Percentiles rank a stretch among this genome's conserved stretches.
These are phyloP conservation scores for Crossocerus cetratus DNA, from an alignment of 2,888 invertebrate genomes.

Conservation along the genomic window DNA sequence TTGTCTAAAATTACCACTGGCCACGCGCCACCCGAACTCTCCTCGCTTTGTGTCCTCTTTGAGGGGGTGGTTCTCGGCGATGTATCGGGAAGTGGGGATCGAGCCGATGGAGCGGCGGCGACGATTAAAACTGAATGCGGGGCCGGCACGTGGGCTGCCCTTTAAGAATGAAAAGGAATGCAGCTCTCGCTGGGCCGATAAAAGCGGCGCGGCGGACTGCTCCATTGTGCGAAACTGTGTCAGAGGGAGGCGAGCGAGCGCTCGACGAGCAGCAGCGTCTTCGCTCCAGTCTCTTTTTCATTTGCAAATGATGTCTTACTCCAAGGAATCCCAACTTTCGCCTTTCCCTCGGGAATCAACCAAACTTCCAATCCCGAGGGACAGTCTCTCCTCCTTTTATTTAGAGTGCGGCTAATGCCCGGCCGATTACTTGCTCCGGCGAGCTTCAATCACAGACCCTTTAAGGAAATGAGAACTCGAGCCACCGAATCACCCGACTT, in stretches of 20 bases:
- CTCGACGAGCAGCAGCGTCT: too few species aligned
- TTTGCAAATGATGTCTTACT: neutral
- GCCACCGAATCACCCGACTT: too few species aligned
- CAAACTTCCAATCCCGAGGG: too few species aligned
- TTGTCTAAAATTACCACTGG: neutral
- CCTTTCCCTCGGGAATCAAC: too few species aligned
- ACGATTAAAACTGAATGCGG: neutral
- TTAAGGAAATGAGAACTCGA: too few species aligned
- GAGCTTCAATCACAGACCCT: too few species aligned
- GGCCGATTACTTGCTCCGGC: too few species aligned
- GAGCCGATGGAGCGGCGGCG: neutral
- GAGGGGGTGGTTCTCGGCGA: neutral
- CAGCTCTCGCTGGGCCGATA: slow-evolving; percentile 19
- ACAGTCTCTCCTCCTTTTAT: too few species aligned
- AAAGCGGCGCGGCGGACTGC: slow-evolving; percentile 38
- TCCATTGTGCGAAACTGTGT: slow-evolving; percentile 59
- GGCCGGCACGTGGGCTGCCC: slow-evolving; percentile 8
- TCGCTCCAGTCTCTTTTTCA: neutral
- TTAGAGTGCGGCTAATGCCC: too few species aligned
- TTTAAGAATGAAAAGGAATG: slow-evolving; percentile 44
- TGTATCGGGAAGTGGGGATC: neutral
- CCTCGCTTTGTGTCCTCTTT: neutral
- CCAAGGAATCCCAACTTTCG: too few species aligned
- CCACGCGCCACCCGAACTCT: neutral
- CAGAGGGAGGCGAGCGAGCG: slow-evolving; percentile 50